A percentile compares a stretch with the other conserved stretches of the same genome.
Conservation (phyloP, 2,797 vertebrate species). For the Eupleurogrammus muticus region DNA sequence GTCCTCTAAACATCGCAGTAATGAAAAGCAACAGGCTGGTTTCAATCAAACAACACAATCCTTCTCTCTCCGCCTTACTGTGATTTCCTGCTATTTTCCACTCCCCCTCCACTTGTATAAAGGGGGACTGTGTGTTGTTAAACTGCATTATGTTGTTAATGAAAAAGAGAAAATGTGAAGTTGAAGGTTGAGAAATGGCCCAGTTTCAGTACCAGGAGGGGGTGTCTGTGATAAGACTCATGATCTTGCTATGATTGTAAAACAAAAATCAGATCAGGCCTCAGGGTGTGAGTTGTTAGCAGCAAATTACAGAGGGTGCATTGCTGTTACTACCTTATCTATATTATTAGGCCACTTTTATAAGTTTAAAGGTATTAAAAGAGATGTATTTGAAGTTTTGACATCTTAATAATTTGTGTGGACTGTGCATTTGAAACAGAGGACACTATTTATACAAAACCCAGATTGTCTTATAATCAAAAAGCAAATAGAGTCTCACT, state of each 20-base stretch:
- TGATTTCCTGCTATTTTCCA: conserved; percentile 55
- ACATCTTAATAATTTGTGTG: no score
- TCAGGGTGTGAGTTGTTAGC: neutral
- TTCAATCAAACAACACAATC: conserved; percentile 73
- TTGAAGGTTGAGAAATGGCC: conserved; percentile 45
- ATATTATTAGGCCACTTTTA: neutral
- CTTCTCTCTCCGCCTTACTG: conserved; percentile 44
- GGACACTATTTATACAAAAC: no score
- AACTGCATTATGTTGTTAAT: conserved; percentile 36
- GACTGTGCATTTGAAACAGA: no score
- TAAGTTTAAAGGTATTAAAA: neutral
- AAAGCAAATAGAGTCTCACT: no score
- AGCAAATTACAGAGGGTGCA: neutral
- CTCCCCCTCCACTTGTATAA: conserved; percentile 40
- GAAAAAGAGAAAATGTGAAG: conserved; percentile 42
- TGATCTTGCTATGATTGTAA: neutral
- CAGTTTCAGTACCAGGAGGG: conserved; percentile 14
- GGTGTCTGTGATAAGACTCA: conserved; percentile 46
- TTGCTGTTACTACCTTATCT: neutral
- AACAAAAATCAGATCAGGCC: neutral
- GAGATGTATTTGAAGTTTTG: no score
- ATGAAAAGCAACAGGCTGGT: conserved; percentile 75
- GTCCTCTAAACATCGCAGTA: conserved; percentile 61
- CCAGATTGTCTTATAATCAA: no score
- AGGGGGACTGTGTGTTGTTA: conserved; percentile 27